These are phyloP conservation scores for Tetraneura akinire DNA, from an alignment of 1,140 invertebrate genomes.

Conservation along the genomic window DNA sequence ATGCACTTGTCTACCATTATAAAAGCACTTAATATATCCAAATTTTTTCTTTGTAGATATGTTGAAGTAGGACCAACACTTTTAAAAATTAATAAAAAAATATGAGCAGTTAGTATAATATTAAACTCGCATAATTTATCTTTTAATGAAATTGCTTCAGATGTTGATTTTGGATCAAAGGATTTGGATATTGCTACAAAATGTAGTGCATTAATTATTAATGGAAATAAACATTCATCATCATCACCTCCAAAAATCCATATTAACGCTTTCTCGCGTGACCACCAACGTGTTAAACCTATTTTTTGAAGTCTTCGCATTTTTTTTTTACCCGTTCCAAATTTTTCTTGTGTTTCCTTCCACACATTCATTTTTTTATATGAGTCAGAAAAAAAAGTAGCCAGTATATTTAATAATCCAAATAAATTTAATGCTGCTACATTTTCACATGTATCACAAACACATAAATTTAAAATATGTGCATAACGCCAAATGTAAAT, in stretches of 20 bases:
- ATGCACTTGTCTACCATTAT: background rate
- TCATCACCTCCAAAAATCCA: background rate
- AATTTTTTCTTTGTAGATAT: background rate
- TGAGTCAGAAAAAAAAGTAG: background rate
- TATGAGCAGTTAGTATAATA: conserved; percentile 6
- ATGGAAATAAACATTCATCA: background rate
- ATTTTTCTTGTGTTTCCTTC: background rate
- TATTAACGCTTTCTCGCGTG: background rate
- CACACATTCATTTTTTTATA: conserved; percentile 5
- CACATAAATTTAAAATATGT: conserved; percentile 1
- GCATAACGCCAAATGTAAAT: conserved; percentile 8
- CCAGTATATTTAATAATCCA: background rate
- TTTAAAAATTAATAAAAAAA: background rate
- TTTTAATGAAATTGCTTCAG: background rate
- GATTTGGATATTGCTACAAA: background rate
- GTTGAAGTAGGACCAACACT: background rate
- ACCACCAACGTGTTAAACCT: background rate
- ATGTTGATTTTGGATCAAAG: background rate
- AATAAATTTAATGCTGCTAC: background rate
- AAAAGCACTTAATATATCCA: conserved; percentile 11
- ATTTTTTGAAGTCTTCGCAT: background rate
- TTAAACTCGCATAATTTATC: background rate
- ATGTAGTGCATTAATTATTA: background rate
- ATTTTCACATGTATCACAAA: conserved; percentile 6
- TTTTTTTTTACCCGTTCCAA: background rate